Conservation (phyloP, 2,113 vertebrate genomes). For the Gila orcuttii region DNA sequence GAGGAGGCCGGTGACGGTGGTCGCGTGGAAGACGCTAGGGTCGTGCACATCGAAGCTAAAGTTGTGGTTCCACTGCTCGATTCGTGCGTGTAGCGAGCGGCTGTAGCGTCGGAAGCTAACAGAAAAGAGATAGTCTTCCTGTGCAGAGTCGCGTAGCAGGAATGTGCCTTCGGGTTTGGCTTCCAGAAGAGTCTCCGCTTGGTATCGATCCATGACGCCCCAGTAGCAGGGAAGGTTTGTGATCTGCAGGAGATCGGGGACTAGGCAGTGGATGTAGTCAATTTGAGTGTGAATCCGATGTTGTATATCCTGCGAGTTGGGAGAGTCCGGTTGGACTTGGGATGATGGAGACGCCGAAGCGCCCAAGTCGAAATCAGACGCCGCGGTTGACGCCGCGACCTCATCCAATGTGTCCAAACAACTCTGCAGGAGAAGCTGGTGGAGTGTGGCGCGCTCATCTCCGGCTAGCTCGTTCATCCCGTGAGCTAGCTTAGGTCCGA, state of each 20-base stretch:
- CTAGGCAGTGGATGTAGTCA: constrained; percentile 83
- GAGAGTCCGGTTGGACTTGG: constrained; percentile 56
- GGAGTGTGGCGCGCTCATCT: constrained; percentile 63
- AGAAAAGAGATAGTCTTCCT: constrained; percentile 85
- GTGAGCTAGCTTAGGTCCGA: constrained; percentile 81
- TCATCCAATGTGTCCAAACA: constrained; percentile 80
- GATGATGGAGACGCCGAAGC: constrained; percentile 40
- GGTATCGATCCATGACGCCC: constrained; percentile 84
- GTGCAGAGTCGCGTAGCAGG: constrained; percentile 83
- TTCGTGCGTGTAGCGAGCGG: constrained; percentile 82
- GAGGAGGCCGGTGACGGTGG: constrained; percentile 78
- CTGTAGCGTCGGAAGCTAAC: constrained; percentile 86
- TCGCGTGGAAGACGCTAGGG: constrained; percentile 82
- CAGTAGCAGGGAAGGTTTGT: constrained; percentile 83
- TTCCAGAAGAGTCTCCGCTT: constrained; percentile 81
- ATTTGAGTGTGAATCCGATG: constrained; percentile 82
- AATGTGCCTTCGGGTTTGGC: constrained; percentile 83
- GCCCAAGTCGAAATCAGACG: constrained; percentile 39
- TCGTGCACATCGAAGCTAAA: constrained; percentile 87
- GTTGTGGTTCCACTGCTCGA: constrained; percentile 87
- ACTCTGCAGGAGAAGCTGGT: constrained; percentile 77
- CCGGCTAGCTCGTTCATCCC: constrained; percentile 78
- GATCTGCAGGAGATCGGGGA: constrained; percentile 81
- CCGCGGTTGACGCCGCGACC: constrained; percentile 66
- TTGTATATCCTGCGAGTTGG: constrained; percentile 66